Conservation (phyloP, 2,888 invertebrate species). For the Aquatica leii region DNA sequence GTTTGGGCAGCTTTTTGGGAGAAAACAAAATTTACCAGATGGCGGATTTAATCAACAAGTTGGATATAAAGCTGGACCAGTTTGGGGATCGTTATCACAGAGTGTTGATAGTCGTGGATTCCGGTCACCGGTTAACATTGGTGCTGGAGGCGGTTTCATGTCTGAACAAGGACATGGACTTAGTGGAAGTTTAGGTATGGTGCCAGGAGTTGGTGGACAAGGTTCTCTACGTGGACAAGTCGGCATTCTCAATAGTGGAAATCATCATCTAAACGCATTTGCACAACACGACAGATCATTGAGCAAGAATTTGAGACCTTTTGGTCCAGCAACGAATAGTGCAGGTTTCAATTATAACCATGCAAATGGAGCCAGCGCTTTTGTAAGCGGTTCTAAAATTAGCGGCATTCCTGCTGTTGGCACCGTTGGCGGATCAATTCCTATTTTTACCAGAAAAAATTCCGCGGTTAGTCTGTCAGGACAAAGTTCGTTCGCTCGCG, state of each 20-base stretch:
- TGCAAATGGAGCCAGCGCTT: constrained; percentile 17
- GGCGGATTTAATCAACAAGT: constrained; percentile 12
- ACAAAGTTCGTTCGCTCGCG: constrained; percentile 26
- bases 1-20: constrained; percentile 20
- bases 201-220: constrained; percentile 24
- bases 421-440: constrained; percentile 15
- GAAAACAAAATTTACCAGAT: constrained; percentile 2
- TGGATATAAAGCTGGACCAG: constrained; percentile 22
- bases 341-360: constrained; percentile 16
- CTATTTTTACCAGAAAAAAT: constrained; percentile 4
- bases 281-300: constrained; percentile 20
- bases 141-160: constrained; percentile 8
- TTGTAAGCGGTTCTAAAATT: constrained; percentile 7
- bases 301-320: constrained; percentile 14
- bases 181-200: constrained; percentile 21
- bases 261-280: constrained; percentile 11
- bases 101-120: constrained; percentile 13
- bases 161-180: constrained; percentile 40
- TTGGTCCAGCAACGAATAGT: constrained; percentile 20
- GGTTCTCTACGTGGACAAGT: constrained; percentile 16
- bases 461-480: constrained; percentile 4
- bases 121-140: neutral
- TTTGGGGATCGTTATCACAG: constrained; percentile 21
- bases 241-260: neutral
- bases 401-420: constrained; percentile 10